Evolutionary conservation across 2,888 invertebrate species (phyloP), one percentile per base, ranked within the genome.

Genomic region (Drosophila seclusa): DNA sequence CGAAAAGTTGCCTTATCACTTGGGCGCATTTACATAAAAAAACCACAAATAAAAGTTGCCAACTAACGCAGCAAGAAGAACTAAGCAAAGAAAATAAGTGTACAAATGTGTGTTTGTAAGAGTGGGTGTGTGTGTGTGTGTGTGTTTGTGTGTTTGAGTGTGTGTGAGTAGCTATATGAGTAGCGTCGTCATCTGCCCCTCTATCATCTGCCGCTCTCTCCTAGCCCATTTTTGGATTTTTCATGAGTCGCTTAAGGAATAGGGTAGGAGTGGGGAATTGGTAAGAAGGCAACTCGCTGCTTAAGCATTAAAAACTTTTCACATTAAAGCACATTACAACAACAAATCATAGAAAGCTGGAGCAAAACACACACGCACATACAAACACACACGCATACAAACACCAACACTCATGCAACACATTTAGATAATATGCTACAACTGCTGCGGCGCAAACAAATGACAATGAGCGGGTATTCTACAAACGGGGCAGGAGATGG

Each of bases 1-100:
- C 89, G 62, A 87, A 90, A 87, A 87, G 89, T 88, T 87, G 87
- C 90, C 90, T 87, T 87, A 87, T 87, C 87, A 87, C 90, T 90
- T 90, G 90, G 87, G 87, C 90, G 84, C 87, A 87, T 87, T 87
- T 87, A 87, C 87, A 87, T 87, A 90, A 87, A 87, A 90, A 89
- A 90, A 86, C 89, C 87, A 90, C 87, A 87, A 87, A 87, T 87
- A 87, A 88, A 90, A 90, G 89, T 90, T 87, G 89, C 90, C 89
- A 87, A 87, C 87, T 87, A 87, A 90, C 87, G 87, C 85, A 87
- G 78, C 82, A 73, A 72, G 71, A 65, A 80, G 64, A 81, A 80
- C 81, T 73, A 68, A 65, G 73, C 80, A 77, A 77, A 83, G 87
- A 87, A 88, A 87, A 83, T 87, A 70, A 66, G 66, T 71, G 70